Base-by-base conservation (phyloP, 1,140 invertebrate genomes). In the Atta colombica region DNA sequence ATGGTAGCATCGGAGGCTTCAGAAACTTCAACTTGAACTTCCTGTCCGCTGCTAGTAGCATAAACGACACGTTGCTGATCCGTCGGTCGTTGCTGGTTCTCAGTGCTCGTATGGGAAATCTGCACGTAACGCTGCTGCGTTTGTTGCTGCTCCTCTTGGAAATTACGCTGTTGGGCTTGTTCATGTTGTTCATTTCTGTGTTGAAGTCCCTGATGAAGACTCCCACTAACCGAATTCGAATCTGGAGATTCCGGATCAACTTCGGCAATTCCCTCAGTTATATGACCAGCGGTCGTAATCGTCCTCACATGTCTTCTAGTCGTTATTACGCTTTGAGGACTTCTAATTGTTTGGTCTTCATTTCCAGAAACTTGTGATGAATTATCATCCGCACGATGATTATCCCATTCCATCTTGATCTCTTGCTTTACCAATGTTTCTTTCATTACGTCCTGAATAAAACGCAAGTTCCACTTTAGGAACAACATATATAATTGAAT, bases 251-350 rank as follows among this genome's bases (percentile, higher is more conserved):
- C 91, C 0, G 94, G 88, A 0, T 94, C 94, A 0, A 89, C 66
- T 49, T 96, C 96, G 3, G 87, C 89, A 3, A 95, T 86, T 0
- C 92, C 93, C 66, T 96, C 96, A 1, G 96, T 96, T 65, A 96
- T 96, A 86, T 96, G 96, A 2, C 96, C 96, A 10, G 96, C 95
- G 4, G 96, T 95, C 5, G 96, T 96, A 72, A 96, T 97, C 3
- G 96, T 96, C n/a, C 96, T 94, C 21, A 96, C 94, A 51, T 95
- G 95, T 51, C 96, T 94, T 31, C 96, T 95, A 3, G 96, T 96
- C 85, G 96, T 96, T 14, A 97, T 96, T 6, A 96, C 95, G 5
- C 93, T 93, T 6, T 92, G 89, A 16, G 92, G 93, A 72, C 74
- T 91, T 3, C 87, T 86, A 10, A 55, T 35, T 8, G 86, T 31